Percentiles rank a stretch among this genome's conserved stretches.
These are phyloP conservation scores for Macroramphosus scolopax DNA, from an alignment of 2,797 vertebrate species.

Conservation along the genomic window DNA sequence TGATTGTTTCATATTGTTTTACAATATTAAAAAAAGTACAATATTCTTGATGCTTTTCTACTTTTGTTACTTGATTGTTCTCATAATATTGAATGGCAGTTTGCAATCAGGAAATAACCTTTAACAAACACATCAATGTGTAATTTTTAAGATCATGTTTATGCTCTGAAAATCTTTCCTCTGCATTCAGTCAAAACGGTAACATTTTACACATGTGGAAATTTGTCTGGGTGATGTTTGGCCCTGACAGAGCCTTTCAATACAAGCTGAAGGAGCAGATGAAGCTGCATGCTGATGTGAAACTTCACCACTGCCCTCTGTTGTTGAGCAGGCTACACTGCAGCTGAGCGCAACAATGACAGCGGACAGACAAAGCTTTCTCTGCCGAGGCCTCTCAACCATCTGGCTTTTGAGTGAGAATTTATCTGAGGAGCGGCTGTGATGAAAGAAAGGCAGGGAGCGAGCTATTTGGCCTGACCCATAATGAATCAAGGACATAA, in stretches of 20 bases:
- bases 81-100: neutral
- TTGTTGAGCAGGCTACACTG: conserved; percentile 50
- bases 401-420: conserved; percentile 59
- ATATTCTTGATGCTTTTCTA: neutral
- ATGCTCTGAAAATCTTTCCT: neutral
- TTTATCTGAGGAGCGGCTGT: conserved; percentile 46
- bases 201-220: no score
- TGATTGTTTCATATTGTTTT: no score
- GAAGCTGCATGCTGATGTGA: conserved; percentile 7
- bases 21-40: neutral
- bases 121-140: conserved; percentile 6
- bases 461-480: conserved; percentile 51
- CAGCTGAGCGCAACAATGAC: conserved; percentile 33
- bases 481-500: conserved; percentile 60
- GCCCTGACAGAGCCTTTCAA: neutral
- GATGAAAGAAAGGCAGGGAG: conserved; percentile 48
- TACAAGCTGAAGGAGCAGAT: no score
- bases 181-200: neutral
- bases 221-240: neutral
- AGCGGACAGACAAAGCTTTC: conserved; percentile 47
- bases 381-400: conserved; percentile 42
- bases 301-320: conserved; percentile 79
- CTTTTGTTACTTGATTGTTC: neutral
- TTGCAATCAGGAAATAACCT: no score
- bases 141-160: neutral